phyloP scores from a whole-genome alignment of 2,797 vertebrate genomes.

The Enteromius afrohamiltoni region DNA sequence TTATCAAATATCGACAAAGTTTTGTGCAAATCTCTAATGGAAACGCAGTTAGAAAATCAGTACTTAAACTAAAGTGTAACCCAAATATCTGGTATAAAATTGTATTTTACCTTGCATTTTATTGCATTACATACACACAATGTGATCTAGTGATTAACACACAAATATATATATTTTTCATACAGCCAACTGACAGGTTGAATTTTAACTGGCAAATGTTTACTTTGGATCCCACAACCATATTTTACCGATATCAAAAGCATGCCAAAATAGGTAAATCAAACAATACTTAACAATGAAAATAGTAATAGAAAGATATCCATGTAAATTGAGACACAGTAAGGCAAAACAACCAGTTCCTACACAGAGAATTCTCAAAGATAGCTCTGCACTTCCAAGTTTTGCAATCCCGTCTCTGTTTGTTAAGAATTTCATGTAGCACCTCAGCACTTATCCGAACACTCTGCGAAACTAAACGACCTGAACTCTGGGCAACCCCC shows the following conservation, averaged over 20 bases:
- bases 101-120: not conserved
- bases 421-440: conserved; percentile 25
- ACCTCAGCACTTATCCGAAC: conserved; percentile 32
- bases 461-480: conserved; percentile 74
- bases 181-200: not conserved
- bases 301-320: not conserved
- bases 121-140: too few species aligned
- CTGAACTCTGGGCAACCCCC: conserved; percentile 86
- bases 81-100: not conserved
- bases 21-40: too few species aligned
- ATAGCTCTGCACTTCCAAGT: conserved; percentile 8
- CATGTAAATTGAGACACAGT: not conserved
- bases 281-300: not conserved
- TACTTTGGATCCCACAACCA: not conserved
- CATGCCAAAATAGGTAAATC: not conserved
- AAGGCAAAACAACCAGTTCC: conserved; percentile 4
- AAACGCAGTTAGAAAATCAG: too few species aligned
- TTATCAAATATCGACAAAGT: too few species aligned
- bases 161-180: not conserved
- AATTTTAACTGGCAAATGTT: not conserved
- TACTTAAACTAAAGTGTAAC: not conserved
- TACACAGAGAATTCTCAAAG: conserved; percentile 19
- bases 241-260: not conserved
- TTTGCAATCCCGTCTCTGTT: conserved; percentile 19
- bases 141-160: not conserved